Evolutionary conservation across 2,888 invertebrate genomes (phyloP).

Genomic region (Chalcosyrphus nemorum): DNA sequence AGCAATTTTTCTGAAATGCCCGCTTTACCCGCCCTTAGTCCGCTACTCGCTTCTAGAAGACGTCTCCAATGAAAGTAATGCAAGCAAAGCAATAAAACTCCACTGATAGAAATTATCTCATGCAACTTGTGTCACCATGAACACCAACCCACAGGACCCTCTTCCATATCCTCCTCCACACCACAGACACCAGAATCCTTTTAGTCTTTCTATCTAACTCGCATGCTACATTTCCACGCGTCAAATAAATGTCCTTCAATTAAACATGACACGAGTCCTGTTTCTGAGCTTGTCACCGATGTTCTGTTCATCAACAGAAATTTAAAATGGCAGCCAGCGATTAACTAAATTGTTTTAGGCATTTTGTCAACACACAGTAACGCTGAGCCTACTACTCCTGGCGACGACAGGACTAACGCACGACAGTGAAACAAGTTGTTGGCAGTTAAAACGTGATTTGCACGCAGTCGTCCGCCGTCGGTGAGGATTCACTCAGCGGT

Average conservation of each 20-base stretch:
- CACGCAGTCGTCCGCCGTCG: slow-evolving; percentile 38
- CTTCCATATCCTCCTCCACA: too few species aligned
- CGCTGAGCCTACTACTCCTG: neutral
- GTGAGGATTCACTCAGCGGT: slow-evolving; percentile 30
- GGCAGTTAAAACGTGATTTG: slow-evolving; percentile 60
- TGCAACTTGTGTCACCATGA: too few species aligned
- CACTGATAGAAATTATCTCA: too few species aligned
- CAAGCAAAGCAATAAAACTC: too few species aligned
- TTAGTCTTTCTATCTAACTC: neutral
- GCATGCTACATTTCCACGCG: neutral
- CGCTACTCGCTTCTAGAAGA: too few species aligned
- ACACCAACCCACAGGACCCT: too few species aligned
- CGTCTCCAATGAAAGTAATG: too few species aligned
- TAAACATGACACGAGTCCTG: slow-evolving; percentile 17
- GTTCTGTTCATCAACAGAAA: slow-evolving; percentile 58
- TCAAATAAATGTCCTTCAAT: slow-evolving; percentile 31
- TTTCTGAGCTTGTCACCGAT: slow-evolving; percentile 6
- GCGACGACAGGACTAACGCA: too few species aligned
- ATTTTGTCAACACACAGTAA: slow-evolving; percentile 46
- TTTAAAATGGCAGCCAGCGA: slow-evolving; percentile 48
- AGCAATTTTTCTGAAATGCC: too few species aligned
- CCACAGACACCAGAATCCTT: too few species aligned
- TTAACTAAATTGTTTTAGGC: slow-evolving; percentile 64
- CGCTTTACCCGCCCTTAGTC: too few species aligned
- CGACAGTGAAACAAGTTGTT: slow-evolving; percentile 54